Evolutionary conservation across 1,140 invertebrate genomes (phyloP).

Genomic region (Halesus radiatus): DNA sequence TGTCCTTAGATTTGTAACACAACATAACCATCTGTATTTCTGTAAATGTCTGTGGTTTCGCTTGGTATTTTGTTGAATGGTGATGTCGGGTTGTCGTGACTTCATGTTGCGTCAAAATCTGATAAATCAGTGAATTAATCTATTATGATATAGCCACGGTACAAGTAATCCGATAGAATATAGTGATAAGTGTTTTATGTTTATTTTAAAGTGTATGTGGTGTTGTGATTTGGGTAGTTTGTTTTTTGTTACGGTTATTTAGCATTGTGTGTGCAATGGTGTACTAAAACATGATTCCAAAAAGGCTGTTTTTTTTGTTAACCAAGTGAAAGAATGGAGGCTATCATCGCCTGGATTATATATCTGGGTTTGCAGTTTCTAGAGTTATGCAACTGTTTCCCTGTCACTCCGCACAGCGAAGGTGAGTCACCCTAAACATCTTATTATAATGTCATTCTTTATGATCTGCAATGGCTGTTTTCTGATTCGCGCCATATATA

Average conservation of each 20-base stretch:
- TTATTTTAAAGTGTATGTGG: conserved; percentile 15
- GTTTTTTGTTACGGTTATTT: conserved; percentile 36
- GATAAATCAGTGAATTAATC: conserved; percentile 40
- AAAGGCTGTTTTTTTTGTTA: conserved; percentile 32
- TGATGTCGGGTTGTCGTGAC: conserved; percentile 40
- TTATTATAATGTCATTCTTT: conserved; percentile 38
- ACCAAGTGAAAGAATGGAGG: conserved; percentile 49
- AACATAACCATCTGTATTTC: conserved; percentile 12
- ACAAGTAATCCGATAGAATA: conserved; percentile 18
- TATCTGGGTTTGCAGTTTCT: conserved; percentile 41
- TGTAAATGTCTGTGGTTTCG: conserved; percentile 21
- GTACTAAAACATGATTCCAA: conserved; percentile 43
- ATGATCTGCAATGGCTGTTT: conserved; percentile 45
- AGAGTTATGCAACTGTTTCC: conserved; percentile 49
- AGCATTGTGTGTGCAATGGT: conserved; percentile 38
- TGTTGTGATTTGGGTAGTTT: conserved; percentile 39
- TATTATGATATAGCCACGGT: conserved; percentile 36
- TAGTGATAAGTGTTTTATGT: conserved; percentile 32
- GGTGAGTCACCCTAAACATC: conserved; percentile 42
- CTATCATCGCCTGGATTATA: conserved; percentile 40
- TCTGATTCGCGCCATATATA: conserved; percentile 45
- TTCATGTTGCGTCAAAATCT: conserved; percentile 44
- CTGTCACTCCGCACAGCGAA: conserved; percentile 36
- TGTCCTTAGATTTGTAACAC: background rate
- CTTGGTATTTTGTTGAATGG: conserved; percentile 42